Evolutionary conservation across 2,888 invertebrate species (phyloP).

Genomic region (Dorcus hopei): DNA sequence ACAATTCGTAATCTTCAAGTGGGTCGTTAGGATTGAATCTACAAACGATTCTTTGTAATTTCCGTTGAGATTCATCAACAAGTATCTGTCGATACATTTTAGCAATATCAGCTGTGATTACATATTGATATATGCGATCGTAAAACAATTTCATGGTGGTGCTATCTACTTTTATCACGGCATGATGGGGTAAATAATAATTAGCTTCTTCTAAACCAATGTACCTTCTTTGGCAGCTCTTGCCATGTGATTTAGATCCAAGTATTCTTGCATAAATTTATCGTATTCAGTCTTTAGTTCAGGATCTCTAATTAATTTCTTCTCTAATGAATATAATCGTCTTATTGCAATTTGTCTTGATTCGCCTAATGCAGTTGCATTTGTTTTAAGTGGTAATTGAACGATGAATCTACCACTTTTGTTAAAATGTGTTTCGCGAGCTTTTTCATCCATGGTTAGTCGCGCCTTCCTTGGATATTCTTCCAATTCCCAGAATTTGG

Average conservation of each 20-base stretch:
- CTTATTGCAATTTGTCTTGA: background rate
- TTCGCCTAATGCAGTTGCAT: background rate
- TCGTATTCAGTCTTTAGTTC: too few species aligned
- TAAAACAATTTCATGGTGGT: constrained; percentile 9
- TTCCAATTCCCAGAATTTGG: too few species aligned
- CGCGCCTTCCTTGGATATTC: too few species aligned
- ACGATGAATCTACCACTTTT: background rate
- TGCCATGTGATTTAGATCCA: too few species aligned
- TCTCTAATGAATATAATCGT: background rate
- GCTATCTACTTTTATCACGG: constrained; percentile 8
- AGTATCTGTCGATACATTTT: constrained; percentile 16
- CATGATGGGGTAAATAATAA: constrained; percentile 11
- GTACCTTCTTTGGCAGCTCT: too few species aligned
- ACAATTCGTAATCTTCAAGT: constrained; percentile 14
- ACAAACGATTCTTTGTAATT: constrained; percentile 11
- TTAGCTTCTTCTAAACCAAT: too few species aligned
- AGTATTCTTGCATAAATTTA: too few species aligned
- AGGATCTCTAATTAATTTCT: background rate
- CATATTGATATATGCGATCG: constrained; percentile 8
- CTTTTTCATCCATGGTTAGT: too few species aligned
- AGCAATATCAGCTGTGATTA: constrained; percentile 11
- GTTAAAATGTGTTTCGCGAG: too few species aligned
- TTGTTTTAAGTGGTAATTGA: background rate
- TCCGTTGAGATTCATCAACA: background rate
- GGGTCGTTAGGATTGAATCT: constrained; percentile 6